Base-by-base conservation (phyloP, 2,113 vertebrate species). In the Rana temporaria region DNA sequence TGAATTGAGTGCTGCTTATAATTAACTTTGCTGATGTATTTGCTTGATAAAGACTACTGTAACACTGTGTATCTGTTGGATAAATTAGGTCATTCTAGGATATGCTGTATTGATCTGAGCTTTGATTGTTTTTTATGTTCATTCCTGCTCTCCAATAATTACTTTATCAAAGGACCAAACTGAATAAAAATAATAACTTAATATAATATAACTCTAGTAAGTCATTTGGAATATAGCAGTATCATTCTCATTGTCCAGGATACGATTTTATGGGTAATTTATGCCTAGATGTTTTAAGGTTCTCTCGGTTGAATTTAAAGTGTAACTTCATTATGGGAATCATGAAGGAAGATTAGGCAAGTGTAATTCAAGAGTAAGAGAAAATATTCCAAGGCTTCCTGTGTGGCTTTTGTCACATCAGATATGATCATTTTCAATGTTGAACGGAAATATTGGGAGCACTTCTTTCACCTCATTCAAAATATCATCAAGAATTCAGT, bases 1-100 rank as follows among this genome's bases (percentile, higher is more conserved):
- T 62, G 55, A 62, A 81, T 19, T 6, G 11, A 84, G 74, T 59
- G 57, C 3, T 68, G 20, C 76, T 85, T 75, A 59, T 78, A 72
- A 78, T 78, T 24, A 73, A 75, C 15, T 68, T 24, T 30, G 63
- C 68, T 84, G 85, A 73, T 0, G 0, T 69, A 56, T 48, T 69
- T 32, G 42, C 56, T 26, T 48, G 66, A 67, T 75, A 65, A 82
- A 59, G 20, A 75, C 48, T 11, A 67, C 24, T 42, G 52, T 60
- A 63, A 38, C 18, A 19, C 18, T 56, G 78, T 59, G 24, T 73
- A 73, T 73, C 18, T n/a, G 59, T 5, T 5, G 30, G 18, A 38
- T 20, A 60, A 74, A 20, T 8, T 60, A 34, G 30, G 71, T 15
- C 71, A 74, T 59, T 74, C 34, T 19, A 34, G 19, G 34, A 73